phyloP scores from a whole-genome alignment of 1,140 invertebrate genomes.

The Bombus breviceps region DNA sequence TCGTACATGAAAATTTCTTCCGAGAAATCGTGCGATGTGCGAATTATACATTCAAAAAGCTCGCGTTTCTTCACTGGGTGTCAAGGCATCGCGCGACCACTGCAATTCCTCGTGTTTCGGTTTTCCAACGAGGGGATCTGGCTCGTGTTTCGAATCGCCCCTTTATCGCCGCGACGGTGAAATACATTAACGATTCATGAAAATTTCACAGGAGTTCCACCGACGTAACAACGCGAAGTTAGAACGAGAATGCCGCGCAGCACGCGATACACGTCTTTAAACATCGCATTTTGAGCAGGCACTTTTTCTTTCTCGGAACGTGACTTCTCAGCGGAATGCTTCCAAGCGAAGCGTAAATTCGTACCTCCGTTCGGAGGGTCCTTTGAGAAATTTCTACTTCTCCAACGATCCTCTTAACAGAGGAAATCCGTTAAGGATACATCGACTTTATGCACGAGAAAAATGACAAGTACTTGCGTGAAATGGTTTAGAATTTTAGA shows the following conservation, averaged over 20 bases:
- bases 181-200: neutral
- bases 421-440: neutral
- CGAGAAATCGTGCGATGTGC: no score
- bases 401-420: no score
- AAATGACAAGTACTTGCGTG: neutral
- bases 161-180: neutral
- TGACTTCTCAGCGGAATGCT: neutral
- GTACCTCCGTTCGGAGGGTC: neutral
- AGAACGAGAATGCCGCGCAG: neutral
- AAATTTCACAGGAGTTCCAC: neutral
- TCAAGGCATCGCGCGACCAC: neutral
- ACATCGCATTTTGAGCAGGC: neutral
- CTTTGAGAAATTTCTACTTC: neutral
- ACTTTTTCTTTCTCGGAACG: neutral
- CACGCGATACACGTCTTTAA: constrained; percentile 1
- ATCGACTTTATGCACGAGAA: neutral
- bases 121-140: neutral
- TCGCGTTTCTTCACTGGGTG: neutral
- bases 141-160: neutral
- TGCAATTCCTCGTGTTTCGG: neutral
- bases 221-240: neutral
- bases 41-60: neutral
- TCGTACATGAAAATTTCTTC: no score
- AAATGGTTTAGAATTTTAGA: neutral
- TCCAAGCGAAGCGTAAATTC: neutral